Base-by-base conservation (phyloP, 37 sponge, comb jelly and placozoan species). In the Petrosia ficiformis region DNA sequence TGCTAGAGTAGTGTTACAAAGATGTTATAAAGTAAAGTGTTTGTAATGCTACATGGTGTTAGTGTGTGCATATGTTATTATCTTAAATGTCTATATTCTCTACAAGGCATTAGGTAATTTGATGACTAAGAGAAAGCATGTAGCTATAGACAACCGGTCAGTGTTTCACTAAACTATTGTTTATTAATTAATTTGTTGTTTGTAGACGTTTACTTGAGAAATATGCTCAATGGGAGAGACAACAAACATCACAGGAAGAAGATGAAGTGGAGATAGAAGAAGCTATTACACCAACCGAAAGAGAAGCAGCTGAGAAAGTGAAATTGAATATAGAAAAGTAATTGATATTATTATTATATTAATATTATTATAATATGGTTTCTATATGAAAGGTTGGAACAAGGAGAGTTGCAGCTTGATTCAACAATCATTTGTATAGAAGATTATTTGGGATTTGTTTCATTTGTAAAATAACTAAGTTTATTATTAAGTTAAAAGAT, bases 251-350 rank as follows among this genome's bases (percentile, higher is more conserved):
- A 70, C 33, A 54, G 39, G 75, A 66, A 44, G 74, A 61, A 52
- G 86, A 76, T 22, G 42, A 19, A 34, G 69, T 68, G 28, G 92
- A 91, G 61, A 19, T 86, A 61, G 94, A 93, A 60, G 94, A 93
- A 39, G 34, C 82, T 10, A 70, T 93, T 37, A 93, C 94, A 16
- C 87, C 91, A 61, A 86, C 71, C 21, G 94, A 93, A 77, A 88
- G 52, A 44, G 42, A 74, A 34, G 71, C 22, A 44, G 74, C 72
- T 24, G 77, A 85, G 33, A 66, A 39, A 25, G 71, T 86, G 36
- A 79, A 76, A 59, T 69, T 79, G 58, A 64, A n/a, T 32, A 71
- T 91, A 36, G 43, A 56, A 33, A 83, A 76, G 90, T 89, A n/a
- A 44, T 78, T 44, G 61, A 10, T 48, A 48, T 48, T 48, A 14